phyloP scores from a whole-genome alignment of 2,888 invertebrate genomes.

The Chromoteleia sp. region DNA sequence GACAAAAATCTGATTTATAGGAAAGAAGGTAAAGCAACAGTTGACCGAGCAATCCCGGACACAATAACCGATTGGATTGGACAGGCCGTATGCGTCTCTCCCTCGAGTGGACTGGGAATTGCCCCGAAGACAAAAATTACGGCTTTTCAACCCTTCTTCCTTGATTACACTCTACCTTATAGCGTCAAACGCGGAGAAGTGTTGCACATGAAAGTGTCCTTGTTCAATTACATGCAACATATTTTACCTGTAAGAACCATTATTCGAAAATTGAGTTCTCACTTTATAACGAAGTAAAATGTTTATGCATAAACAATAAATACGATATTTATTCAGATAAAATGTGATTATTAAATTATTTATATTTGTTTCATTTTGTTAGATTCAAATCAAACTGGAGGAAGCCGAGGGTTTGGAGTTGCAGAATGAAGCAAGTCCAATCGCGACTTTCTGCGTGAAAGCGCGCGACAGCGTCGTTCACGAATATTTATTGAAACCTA shows the following conservation, averaged over 20 bases:
- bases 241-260: slow-evolving; percentile 88
- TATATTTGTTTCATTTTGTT: not conserved
- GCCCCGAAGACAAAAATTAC: slow-evolving; percentile 84
- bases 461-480: slow-evolving; percentile 80
- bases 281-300: no score
- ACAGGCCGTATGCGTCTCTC: slow-evolving; percentile 86
- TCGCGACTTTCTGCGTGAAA: slow-evolving; percentile 77
- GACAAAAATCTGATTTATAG: no score
- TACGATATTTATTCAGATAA: no score
- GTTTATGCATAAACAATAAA: no score
- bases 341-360: no score
- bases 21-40: slow-evolving; percentile 81
- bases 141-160: slow-evolving; percentile 91
- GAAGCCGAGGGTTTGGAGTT: slow-evolving; percentile 78
- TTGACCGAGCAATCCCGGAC: slow-evolving; percentile 86
- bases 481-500: slow-evolving; percentile 78
- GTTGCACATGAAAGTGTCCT: slow-evolving; percentile 88
- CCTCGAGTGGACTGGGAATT: slow-evolving; percentile 85
- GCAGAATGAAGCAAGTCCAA: slow-evolving; percentile 72
- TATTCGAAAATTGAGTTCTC: not conserved
- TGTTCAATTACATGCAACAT: slow-evolving; percentile 90
- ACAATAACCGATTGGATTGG: slow-evolving; percentile 88
- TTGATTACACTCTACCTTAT: slow-evolving; percentile 89
- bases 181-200: slow-evolving; percentile 89
- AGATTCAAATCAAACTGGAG: slow-evolving; percentile 79